Evolutionary conservation across 2,113 vertebrate genomes (phyloP).

Genomic region (Pseudorectes ferrugineus): DNA sequence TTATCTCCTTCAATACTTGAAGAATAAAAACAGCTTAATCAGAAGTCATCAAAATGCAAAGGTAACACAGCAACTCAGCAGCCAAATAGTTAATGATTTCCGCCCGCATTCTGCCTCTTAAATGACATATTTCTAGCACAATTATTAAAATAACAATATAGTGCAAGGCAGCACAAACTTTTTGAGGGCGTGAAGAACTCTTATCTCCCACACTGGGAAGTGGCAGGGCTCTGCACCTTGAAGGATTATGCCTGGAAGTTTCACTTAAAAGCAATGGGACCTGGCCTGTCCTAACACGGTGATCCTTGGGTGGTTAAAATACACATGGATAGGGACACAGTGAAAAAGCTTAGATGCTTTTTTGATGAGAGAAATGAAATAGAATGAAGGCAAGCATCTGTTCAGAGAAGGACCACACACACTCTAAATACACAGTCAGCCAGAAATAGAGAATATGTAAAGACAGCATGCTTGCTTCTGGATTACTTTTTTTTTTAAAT

Average conservation of each 20-base stretch:
- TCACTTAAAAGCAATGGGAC: not conserved
- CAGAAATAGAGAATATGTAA: not conserved
- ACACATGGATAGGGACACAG: not conserved
- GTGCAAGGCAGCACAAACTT: not conserved
- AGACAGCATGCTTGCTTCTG: not conserved
- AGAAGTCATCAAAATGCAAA: not conserved
- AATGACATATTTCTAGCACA: not conserved
- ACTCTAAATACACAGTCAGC: not conserved
- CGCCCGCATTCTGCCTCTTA: not conserved
- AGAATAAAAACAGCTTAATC: not conserved
- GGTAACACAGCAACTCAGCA: not conserved
- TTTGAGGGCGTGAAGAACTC: accelerated
- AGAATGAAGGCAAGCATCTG: not conserved
- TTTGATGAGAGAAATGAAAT: not conserved
- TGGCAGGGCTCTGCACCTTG: not conserved
- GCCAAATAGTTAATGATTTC: not conserved
- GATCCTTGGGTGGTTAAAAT: not conserved
- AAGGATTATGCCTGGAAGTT: accelerated
- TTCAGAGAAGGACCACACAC: not conserved
- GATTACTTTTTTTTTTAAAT: not conserved
- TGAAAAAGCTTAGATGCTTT: not conserved
- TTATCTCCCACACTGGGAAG: not conserved
- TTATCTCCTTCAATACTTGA: not conserved
- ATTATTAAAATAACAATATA: not conserved
- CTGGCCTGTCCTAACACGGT: accelerated